Evolutionary conservation across 1,140 invertebrate genomes (phyloP), one percentile per base, ranked within the genome.

Genomic region (Aethina tumida): DNA sequence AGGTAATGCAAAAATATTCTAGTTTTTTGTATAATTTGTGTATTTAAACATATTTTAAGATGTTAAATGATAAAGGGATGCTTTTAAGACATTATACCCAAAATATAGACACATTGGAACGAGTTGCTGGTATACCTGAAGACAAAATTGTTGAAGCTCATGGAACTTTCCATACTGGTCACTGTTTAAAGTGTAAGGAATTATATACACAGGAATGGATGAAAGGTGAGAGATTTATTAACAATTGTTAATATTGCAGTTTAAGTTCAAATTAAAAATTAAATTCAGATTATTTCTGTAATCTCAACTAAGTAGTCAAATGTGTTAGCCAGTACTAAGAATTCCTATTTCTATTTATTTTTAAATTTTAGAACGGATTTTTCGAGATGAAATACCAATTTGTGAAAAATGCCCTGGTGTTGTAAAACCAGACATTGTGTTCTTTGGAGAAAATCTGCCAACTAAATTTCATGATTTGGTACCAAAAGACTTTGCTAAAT

Each of bases 391-490:
- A 28, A 69, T 92, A 36, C 89, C 89, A 19, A 77, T 71, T 43
- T 94, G 90, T 57, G 64, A 73, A 54, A 35, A 44, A 36, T 72
- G 76, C 32, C 69, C 75, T 15, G 79, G 78, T 5, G 62, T 91
- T 17, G 84, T 96, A 0, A 96, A 96, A 60, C 92, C 91, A 17
- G 91, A 96, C 56, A 90, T 96, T 58, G 79, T 96, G 1, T 94
- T 96, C 62, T 96, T 96, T 67, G 90, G 91, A 13, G 92, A 97
- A 70, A 73, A 70, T 57, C 67, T 97, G 20, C 89, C 92, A 0
- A 56, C 70, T 1, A 71, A 76, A 35, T 95, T 92, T 63, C 77
- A 81, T 49, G 52, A 58, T 9, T 68, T 72, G 30, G 64, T 76
- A 2, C 62, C 68, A 12, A 59, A 73, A 43, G 94, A 97, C 67